Evolutionary conservation across 2,113 vertebrate genomes (phyloP).

Genomic region (Neotragus pygmaeus): DNA sequence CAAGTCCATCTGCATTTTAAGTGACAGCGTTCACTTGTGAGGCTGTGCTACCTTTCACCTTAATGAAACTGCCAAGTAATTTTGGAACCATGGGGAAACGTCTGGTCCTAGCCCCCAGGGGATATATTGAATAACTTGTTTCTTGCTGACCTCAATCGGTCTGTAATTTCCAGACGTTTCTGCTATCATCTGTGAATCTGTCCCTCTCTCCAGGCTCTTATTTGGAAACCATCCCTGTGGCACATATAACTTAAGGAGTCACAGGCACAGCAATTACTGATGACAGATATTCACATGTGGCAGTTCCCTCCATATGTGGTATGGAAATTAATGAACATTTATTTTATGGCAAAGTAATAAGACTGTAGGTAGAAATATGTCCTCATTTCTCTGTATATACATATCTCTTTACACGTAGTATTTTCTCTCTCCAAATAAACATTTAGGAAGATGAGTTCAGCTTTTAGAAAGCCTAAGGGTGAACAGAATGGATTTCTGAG

Average conservation of each 20-base stretch:
- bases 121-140: constrained; percentile 58
- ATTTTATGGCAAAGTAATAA: constrained; percentile 51
- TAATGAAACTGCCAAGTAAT: constrained; percentile 59
- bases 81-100: constrained; percentile 47
- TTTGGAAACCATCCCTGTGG: constrained; percentile 27
- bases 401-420: neutral
- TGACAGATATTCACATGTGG: constrained; percentile 49
- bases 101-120: constrained; percentile 38
- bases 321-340: constrained; percentile 57
- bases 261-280: constrained; percentile 45
- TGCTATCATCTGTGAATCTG: constrained; percentile 49
- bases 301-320: neutral
- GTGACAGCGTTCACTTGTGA: neutral
- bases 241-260: constrained; percentile 46
- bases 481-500: constrained; percentile 50
- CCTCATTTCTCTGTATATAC: neutral
- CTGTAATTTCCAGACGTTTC: constrained; percentile 56
- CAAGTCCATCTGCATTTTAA: constrained; percentile 44
- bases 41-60: constrained; percentile 18
- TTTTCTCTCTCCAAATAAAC: constrained; percentile 49
- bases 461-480: constrained; percentile 38
- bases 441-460: constrained; percentile 41
- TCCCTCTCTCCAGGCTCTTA: constrained; percentile 50
- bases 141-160: constrained; percentile 58
- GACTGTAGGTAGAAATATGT: neutral